Base-by-base conservation (phyloP, 2,113 vertebrate species). In the Spilogale gracilis region DNA sequence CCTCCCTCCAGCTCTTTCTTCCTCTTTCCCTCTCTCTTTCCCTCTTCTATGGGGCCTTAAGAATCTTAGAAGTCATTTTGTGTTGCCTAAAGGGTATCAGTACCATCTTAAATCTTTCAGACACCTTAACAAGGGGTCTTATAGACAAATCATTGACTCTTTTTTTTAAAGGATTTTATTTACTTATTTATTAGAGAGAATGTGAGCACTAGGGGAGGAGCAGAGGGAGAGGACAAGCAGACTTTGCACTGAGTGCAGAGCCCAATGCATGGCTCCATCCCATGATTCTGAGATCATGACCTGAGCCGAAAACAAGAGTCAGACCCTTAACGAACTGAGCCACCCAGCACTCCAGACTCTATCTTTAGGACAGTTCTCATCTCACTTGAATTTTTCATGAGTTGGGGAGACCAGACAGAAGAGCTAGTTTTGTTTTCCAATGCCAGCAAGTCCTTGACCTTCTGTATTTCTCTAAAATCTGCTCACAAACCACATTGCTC, bases 11-110 rank as follows among this genome's bases (percentile, higher is more conserved):
- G 12, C 45, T 48, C 45, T 50, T 92, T 92, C 96, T 95, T 97
- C 95, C 99, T 54, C 60, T 56, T 83, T 21, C 25, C 17, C 58
- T 48, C 58, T 48, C 43, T 17, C 60, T 9, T 54, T 23, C 21
- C 17, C 69, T 63, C 25, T 52, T 63, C 32, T 85, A 17, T 48
- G 1, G 25, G 45, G 63, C 20, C 32, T 60, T 54, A 32, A 32
- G 18, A 81, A 50, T 93, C n/a, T 81, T 86, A 61, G 14, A 71
- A 96, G 9, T 2, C 12, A 20, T 12, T 87, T 43, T n/a, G 12
- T 81, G 67, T 89, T 13, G 32, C 94, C 56, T 13, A 82, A 9
- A 73, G 14, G 16, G 7, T 89, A 25, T 63, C 3, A 50, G n/a
- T 21, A 43, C 11, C 38, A 88, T 32, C 5, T 65, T 90, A 63